Evolutionary conservation across 1,140 invertebrate genomes (phyloP).

Genomic region (Calephelis nemesis): DNA sequence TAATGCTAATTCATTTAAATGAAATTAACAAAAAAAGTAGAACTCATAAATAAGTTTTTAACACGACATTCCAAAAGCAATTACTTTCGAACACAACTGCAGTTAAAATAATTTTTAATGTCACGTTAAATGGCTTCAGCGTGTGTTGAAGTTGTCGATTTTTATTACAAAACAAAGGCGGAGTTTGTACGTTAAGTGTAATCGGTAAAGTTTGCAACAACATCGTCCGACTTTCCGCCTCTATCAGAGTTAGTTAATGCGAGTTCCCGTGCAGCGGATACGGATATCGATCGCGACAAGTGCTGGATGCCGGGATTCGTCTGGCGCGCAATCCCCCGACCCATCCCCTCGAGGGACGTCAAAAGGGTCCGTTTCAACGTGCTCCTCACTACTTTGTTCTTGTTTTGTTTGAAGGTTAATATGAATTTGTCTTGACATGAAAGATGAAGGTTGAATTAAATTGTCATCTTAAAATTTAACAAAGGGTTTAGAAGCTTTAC

Average conservation of each 20-base stretch:
- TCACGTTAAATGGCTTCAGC: background rate
- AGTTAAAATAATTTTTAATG: conserved; percentile 1
- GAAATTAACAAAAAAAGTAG: background rate
- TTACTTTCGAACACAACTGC: background rate
- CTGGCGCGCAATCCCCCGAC: conserved; percentile 52
- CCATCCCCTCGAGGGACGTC: conserved; percentile 38
- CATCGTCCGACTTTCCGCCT: conserved; percentile 70
- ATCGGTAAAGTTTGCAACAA: conserved; percentile 74
- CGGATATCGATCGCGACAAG: conserved; percentile 74
- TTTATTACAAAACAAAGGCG: conserved; percentile 46
- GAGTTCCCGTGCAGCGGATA: conserved; percentile 69
- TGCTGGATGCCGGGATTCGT: conserved; percentile 69
- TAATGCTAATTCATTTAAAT: background rate
- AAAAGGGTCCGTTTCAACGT: conserved; percentile 58
- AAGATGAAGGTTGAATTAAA: conserved; percentile 35
- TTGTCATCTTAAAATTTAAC: conserved; percentile 30
- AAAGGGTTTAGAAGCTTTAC: conserved; percentile 15
- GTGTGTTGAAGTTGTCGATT: conserved; percentile 3
- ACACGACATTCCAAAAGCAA: background rate
- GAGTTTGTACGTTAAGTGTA: conserved; percentile 53
- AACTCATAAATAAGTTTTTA: background rate
- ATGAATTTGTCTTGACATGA: conserved; percentile 60
- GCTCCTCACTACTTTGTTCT: conserved; percentile 72
- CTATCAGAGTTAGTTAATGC: conserved; percentile 68
- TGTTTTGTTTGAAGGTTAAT: conserved; percentile 78